Percentiles rank a stretch among this genome's conserved stretches.
Evolutionary conservation across 2,888 invertebrate genomes (phyloP).

Genomic region (Trissolcus brochymenae): DNA sequence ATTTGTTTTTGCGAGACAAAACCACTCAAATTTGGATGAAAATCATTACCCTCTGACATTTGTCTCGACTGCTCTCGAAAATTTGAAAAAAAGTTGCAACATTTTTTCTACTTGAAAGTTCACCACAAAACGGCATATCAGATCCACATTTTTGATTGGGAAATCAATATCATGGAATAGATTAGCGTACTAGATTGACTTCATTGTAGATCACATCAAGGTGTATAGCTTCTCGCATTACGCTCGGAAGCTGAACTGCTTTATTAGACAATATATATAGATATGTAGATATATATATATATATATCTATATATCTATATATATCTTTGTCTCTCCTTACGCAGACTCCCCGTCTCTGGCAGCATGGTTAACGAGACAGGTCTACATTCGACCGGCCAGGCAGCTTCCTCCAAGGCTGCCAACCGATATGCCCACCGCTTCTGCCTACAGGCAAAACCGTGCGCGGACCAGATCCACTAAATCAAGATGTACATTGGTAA

Average conservation of each 20-base stretch:
- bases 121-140: background rate
- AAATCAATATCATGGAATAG: constrained; percentile 23
- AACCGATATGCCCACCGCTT: constrained; percentile 48
- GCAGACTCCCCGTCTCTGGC: constrained; percentile 49
- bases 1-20: too few species aligned
- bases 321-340: constrained; percentile 53
- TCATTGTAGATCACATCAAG: constrained; percentile 60
- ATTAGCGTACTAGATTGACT: constrained; percentile 22
- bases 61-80: too few species aligned
- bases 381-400: constrained; percentile 66
- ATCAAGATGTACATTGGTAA: constrained; percentile 77
- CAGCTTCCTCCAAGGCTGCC: constrained; percentile 63
- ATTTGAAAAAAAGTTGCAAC: too few species aligned
- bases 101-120: too few species aligned
- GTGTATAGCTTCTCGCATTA: constrained; percentile 74
- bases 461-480: constrained; percentile 72
- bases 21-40: background rate
- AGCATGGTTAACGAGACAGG: constrained; percentile 73
- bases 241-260: constrained; percentile 73
- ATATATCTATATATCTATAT: constrained; percentile 39
- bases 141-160: background rate
- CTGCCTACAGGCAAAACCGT: constrained; percentile 56
- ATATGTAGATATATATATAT: background rate
- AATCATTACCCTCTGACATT: too few species aligned
- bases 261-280: constrained; percentile 68